These are phyloP conservation scores for Nezara viridula DNA, from an alignment of 2,888 invertebrate genomes.

Conservation along the genomic window DNA sequence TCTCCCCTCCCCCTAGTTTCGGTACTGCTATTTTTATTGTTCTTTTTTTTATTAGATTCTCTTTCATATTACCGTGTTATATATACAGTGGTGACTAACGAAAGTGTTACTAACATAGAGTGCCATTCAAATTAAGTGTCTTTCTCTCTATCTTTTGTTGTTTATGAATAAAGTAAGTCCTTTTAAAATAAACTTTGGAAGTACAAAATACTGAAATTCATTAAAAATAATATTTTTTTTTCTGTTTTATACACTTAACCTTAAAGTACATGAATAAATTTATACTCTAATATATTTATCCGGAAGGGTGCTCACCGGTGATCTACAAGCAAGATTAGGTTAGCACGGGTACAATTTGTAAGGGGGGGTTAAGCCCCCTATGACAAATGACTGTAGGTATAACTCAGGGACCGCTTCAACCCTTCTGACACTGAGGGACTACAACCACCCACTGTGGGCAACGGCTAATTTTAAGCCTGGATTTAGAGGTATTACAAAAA, in stretches of 20 bases:
- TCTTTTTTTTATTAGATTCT: too few relatives aligned
- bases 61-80: too few relatives aligned
- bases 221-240: too few relatives aligned
- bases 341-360: slow-evolving; percentile 41
- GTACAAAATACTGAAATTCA: too few relatives aligned
- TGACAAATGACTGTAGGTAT: slow-evolving; percentile 39
- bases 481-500: background rate
- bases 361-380: slow-evolving; percentile 30
- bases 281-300: background rate
- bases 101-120: too few relatives aligned
- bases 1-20: too few relatives aligned
- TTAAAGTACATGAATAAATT: background rate
- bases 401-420: slow-evolving; percentile 41
- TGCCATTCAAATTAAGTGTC: too few relatives aligned
- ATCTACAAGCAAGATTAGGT: slow-evolving; percentile 44
- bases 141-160: too few relatives aligned
- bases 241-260: background rate
- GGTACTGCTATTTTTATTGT: too few relatives aligned
- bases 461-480: background rate
- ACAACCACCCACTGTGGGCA: background rate
- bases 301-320: background rate
- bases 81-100: too few relatives aligned
- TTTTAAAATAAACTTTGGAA: too few relatives aligned
- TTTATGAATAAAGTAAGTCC: too few relatives aligned
- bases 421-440: background rate